These are phyloP conservation scores for Tapirus terrestris DNA, from an alignment of 2,113 vertebrate species.

Conservation along the genomic window DNA sequence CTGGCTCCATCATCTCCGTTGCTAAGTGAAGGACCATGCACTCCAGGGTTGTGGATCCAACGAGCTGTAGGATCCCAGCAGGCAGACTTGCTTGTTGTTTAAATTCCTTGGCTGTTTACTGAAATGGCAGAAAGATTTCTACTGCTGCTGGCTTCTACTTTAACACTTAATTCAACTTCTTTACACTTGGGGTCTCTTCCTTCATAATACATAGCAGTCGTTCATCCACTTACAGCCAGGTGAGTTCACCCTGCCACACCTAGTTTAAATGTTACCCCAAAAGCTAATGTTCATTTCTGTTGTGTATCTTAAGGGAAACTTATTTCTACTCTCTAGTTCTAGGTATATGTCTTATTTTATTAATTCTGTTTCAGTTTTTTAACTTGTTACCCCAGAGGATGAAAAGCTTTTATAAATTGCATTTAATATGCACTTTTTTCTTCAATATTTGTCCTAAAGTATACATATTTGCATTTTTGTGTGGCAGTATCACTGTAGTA, in stretches of 20 bases:
- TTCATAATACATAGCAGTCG: background rate
- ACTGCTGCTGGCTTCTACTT: background rate
- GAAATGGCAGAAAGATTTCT: background rate
- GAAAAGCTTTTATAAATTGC: background rate
- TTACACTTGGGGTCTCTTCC: background rate
- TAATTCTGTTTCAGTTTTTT: background rate
- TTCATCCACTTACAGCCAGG: background rate
- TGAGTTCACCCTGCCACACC: background rate
- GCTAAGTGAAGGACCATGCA: background rate
- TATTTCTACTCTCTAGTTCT: background rate
- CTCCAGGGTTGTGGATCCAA: background rate
- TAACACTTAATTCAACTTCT: background rate
- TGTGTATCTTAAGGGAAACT: background rate
- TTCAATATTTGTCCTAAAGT: background rate
- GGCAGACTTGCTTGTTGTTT: background rate
- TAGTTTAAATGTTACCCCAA: background rate
- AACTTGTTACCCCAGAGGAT: background rate
- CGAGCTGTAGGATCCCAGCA: fast-evolving
- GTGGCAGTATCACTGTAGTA: background rate
- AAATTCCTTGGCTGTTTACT: background rate
- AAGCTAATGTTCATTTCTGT: background rate
- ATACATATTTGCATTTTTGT: background rate
- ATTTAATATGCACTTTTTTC: background rate
- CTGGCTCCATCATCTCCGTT: background rate
- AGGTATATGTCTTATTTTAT: background rate